phyloP scores from a whole-genome alignment of 2,797 vertebrate species.

The Chromis chromis region DNA sequence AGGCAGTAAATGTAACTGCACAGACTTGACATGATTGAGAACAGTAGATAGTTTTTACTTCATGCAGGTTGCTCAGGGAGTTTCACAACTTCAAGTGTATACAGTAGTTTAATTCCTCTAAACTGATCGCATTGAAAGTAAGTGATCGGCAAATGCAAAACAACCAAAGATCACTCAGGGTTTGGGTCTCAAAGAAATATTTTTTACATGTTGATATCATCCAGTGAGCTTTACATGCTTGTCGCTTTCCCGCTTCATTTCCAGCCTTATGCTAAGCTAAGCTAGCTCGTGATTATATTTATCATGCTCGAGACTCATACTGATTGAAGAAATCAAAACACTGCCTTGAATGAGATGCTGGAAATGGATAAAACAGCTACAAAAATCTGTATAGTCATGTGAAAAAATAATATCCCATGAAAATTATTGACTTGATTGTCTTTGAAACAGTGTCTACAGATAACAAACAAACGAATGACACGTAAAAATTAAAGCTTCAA shows the following conservation, averaged over 20 bases:
- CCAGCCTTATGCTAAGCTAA: not conserved
- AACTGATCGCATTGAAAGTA: not conserved
- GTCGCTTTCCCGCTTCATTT: not conserved
- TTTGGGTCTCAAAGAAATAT: not conserved
- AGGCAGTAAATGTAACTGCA: conserved; percentile 21
- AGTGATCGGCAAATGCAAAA: not conserved
- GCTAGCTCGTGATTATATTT: too few relatives aligned
- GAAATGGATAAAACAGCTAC: too few relatives aligned
- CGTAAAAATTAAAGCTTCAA: too few relatives aligned
- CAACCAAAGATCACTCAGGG: not conserved
- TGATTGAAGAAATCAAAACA: too few relatives aligned
- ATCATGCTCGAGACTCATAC: too few relatives aligned
- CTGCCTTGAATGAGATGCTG: too few relatives aligned
- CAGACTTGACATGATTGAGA: conserved; percentile 6
- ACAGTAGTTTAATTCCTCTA: not conserved
- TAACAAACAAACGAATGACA: too few relatives aligned
- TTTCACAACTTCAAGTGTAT: not conserved
- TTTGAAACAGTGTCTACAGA: too few relatives aligned
- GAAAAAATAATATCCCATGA: too few relatives aligned
- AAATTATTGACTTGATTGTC: too few relatives aligned
- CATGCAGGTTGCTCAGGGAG: not conserved
- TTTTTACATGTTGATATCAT: not conserved
- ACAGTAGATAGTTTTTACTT: not conserved
- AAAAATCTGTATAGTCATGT: too few relatives aligned
- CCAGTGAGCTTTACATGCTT: not conserved